Conservation (phyloP, 2,113 vertebrate genomes). For the Corythornis cristatus region DNA sequence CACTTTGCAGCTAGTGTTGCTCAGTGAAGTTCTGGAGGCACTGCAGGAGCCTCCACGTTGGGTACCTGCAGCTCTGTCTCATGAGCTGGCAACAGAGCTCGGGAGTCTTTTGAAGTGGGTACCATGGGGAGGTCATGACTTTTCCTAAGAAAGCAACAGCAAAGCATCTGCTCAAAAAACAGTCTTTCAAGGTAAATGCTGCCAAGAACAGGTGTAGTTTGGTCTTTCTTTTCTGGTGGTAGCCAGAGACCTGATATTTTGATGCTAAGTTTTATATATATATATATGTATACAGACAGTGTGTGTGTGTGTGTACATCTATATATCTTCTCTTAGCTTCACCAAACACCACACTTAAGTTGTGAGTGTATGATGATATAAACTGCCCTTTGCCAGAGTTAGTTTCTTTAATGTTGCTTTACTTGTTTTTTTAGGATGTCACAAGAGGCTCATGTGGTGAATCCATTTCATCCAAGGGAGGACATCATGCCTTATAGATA, state of each 20-base stretch:
- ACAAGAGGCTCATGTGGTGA: not conserved
- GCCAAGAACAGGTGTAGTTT: not conserved
- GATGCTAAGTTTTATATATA: not conserved
- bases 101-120: not conserved
- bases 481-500: not conserved
- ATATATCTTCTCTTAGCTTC: not conserved
- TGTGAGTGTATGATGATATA: not conserved
- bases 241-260: not conserved
- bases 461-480: not conserved
- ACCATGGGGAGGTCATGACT: not conserved
- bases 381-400: not conserved
- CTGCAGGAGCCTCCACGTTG: not conserved
- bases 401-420: not conserved
- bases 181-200: not conserved
- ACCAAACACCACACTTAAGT: not conserved
- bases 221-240: not conserved
- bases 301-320: accelerated
- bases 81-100: not conserved
- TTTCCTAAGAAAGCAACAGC: not conserved
- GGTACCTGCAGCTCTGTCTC: not conserved
- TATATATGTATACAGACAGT: accelerated
- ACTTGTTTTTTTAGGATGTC: not conserved
- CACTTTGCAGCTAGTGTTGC: not conserved
- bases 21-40: conserved; percentile 11
- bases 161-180: not conserved